Percentiles rank a stretch among this genome's conserved stretches.
These are phyloP conservation scores for Vicugna pacos DNA, from an alignment of 2,113 vertebrate species.

Conservation along the genomic window DNA sequence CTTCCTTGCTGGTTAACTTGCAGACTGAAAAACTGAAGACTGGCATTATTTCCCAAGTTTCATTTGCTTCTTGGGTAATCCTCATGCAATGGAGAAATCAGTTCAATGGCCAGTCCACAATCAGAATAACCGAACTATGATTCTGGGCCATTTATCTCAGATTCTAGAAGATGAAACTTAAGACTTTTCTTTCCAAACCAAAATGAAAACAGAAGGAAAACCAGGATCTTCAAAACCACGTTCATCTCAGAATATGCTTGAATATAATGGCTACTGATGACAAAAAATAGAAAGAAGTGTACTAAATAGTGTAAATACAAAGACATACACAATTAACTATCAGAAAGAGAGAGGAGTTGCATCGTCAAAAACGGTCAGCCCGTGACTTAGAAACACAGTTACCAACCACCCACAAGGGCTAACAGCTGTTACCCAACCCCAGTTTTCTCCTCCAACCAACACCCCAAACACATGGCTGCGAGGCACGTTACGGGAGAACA, in stretches of 20 bases:
- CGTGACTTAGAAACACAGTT: background rate
- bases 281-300: conserved; percentile 53
- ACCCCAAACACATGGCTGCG: background rate
- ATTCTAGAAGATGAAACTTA: background rate
- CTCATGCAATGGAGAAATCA: conserved; percentile 52
- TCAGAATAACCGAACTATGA: conserved; percentile 20
- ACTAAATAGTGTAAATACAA: background rate
- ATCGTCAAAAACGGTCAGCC: background rate
- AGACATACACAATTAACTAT: background rate
- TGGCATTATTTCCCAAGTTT: conserved; percentile 52
- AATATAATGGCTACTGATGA: background rate
- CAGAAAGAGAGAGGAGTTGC: background rate
- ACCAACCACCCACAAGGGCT: background rate
- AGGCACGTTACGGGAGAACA: background rate
- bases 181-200: conserved; percentile 2
- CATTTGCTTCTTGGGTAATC: conserved; percentile 71
- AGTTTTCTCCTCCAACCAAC: background rate
- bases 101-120: conserved; percentile 44
- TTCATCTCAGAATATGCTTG: background rate
- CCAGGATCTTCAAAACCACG: background rate
- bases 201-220: conserved; percentile 46
- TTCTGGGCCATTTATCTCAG: background rate
- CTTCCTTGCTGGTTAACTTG: conserved; percentile 52
- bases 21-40: conserved; percentile 64
- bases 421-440: background rate